Conservation (phyloP, 2,797 vertebrate species). For the Taenioides sp. region DNA sequence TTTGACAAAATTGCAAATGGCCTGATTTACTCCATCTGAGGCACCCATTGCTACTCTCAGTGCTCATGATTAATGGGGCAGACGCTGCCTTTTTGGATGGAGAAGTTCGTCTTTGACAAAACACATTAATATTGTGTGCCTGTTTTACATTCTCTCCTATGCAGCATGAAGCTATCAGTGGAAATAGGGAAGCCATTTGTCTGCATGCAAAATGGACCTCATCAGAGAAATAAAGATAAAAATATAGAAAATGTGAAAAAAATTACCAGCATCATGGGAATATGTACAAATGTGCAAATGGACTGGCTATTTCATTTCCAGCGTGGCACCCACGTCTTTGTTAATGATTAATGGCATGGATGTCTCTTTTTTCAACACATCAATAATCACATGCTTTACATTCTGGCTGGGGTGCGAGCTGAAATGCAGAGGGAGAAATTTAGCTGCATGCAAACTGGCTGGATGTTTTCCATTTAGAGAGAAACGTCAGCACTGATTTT, state of each 20-base stretch:
- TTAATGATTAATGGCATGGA: constrained; percentile 58
- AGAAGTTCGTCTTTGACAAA: constrained; percentile 48
- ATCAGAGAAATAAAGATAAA: constrained; percentile 45
- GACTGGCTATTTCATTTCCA: constrained; percentile 25
- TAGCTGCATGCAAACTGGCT: constrained; percentile 39
- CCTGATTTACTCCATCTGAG: constrained; percentile 34
- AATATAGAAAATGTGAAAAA: constrained; percentile 11
- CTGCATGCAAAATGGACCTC: constrained; percentile 51
- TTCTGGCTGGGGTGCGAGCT: constrained; percentile 42
- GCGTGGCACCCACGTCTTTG: constrained; percentile 25
- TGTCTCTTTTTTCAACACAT: constrained; percentile 48
- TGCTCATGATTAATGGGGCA: constrained; percentile 55
- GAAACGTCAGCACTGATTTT: constrained; percentile 47
- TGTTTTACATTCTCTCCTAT: constrained; percentile 57
- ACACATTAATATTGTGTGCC: constrained; percentile 47
- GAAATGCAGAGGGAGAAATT: constrained; percentile 22
- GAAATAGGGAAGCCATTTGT: constrained; percentile 38
- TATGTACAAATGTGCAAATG: constrained; percentile 38
- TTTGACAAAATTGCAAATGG: constrained; percentile 49
- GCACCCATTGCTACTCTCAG: constrained; percentile 16
- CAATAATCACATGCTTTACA: constrained; percentile 55
- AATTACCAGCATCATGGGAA: constrained; percentile 12
- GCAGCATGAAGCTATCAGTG: constrained; percentile 39
- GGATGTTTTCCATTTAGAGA: constrained; percentile 39
- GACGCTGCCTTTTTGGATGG: constrained; percentile 36